A percentile compares a stretch with the other conserved stretches of the same genome.
These are phyloP conservation scores for Ptilorrhoa leucosticta DNA, from an alignment of 2,113 vertebrate genomes.

Conservation along the genomic window DNA sequence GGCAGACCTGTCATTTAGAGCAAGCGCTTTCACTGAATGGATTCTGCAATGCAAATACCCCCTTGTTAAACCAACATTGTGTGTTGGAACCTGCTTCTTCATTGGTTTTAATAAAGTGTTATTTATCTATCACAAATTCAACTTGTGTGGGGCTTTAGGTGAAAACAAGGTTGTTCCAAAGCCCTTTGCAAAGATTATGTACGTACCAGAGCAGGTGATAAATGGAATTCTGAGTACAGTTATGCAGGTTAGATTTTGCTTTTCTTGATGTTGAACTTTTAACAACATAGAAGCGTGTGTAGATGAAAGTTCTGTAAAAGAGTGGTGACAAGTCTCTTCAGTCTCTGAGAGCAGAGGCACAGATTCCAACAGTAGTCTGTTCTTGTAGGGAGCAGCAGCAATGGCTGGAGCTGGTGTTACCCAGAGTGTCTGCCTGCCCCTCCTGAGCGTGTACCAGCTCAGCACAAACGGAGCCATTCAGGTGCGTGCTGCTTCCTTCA, in stretches of 20 bases:
- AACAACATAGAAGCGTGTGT: not conserved
- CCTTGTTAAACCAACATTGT: not conserved
- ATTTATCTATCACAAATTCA: not conserved
- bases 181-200: not conserved
- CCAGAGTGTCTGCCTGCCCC: constrained; percentile 92
- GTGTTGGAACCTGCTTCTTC: not conserved
- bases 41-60: not conserved
- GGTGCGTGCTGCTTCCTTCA: constrained; percentile 66
- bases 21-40: not conserved
- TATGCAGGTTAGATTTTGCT: not conserved
- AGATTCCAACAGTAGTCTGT: not conserved
- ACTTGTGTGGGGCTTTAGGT: not conserved
- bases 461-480: constrained; percentile 83
- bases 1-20: not conserved
- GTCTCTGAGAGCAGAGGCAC: not conserved
- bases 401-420: constrained; percentile 92
- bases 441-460: constrained; percentile 91
- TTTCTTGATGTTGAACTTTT: not conserved
- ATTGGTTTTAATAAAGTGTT: not conserved
- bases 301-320: not conserved
- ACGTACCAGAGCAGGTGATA: not conserved
- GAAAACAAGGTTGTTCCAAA: not conserved
- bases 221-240: not conserved
- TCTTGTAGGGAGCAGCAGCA: constrained; percentile 85
- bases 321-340: not conserved